Evolutionary conservation across 2,797 vertebrate species (phyloP).

Genomic region (Molossus molossus): DNA sequence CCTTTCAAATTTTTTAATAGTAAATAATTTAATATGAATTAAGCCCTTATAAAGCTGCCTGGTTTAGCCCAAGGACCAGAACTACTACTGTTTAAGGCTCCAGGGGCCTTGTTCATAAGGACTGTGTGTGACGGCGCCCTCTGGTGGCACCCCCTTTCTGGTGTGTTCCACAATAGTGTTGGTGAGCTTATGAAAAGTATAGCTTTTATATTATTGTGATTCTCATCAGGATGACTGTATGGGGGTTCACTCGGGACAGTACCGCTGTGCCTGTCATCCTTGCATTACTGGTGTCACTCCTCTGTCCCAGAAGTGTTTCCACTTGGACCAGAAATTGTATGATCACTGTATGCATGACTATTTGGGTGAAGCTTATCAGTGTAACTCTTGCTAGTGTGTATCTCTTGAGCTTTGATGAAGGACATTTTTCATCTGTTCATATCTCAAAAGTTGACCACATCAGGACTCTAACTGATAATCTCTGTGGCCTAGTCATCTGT

Average conservation of each 20-base stretch:
- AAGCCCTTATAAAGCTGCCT: not conserved
- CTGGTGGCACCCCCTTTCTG: not conserved
- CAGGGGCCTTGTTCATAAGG: not conserved
- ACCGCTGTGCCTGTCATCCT: not conserved
- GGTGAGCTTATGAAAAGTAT: not conserved
- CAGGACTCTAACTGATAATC: not conserved
- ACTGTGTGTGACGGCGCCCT: not conserved
- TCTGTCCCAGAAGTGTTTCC: not conserved
- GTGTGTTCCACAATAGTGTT: not conserved
- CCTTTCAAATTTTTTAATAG: not conserved
- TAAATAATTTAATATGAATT: not conserved
- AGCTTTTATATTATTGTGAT: not conserved
- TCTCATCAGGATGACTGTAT: not conserved
- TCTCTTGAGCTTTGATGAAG: conserved; percentile 20
- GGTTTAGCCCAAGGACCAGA: not conserved
- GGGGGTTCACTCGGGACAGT: not conserved
- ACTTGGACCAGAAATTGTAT: not conserved
- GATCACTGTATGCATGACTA: not conserved
- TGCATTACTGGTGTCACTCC: not conserved
- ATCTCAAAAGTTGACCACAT: not conserved
- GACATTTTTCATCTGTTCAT: conserved; percentile 47
- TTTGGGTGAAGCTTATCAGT: conserved; percentile 25
- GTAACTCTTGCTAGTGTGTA: not conserved
- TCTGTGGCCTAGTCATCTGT: not conserved
- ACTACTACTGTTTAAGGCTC: not conserved